These are phyloP conservation scores for Ctenopoma kingsleyae DNA, from an alignment of 2,797 vertebrate species.

Conservation along the genomic window DNA sequence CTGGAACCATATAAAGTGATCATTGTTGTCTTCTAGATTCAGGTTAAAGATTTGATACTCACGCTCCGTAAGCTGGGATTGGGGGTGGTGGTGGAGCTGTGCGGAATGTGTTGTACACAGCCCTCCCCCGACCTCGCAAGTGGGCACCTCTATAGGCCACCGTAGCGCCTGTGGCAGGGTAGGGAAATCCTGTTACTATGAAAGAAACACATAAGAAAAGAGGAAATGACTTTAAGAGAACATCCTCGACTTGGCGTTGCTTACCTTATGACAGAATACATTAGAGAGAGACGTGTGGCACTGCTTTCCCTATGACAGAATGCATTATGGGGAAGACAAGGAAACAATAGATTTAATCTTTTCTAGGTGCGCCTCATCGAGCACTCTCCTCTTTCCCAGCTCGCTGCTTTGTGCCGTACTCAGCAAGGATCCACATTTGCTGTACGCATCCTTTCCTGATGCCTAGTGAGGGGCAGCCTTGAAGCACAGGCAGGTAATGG, in stretches of 20 bases:
- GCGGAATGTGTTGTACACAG: conserved; percentile 95
- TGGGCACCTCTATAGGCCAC: conserved; percentile 94
- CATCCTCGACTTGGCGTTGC: conserved; percentile 74
- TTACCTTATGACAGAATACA: conserved; percentile 81
- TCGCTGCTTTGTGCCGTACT: conserved; percentile 76
- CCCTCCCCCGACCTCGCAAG: conserved; percentile 92
- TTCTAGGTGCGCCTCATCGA: conserved; percentile 79
- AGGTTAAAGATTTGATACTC: conserved; percentile 78
- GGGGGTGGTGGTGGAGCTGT: conserved; percentile 92
- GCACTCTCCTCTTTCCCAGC: conserved; percentile 67
- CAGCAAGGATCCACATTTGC: conserved; percentile 82
- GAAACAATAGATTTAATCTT: conserved; percentile 84
- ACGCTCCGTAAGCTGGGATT: conserved; percentile 95
- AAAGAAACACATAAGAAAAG: conserved; percentile 45
- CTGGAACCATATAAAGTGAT: neutral
- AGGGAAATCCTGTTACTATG: conserved; percentile 94
- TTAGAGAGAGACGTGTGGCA: conserved; percentile 75
- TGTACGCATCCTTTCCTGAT: conserved; percentile 68
- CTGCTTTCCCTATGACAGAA: conserved; percentile 79
- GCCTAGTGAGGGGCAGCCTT: conserved; percentile 74
- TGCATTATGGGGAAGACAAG: conserved; percentile 79
- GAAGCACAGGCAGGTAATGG: conserved; percentile 76
- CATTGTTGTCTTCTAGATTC: neutral
- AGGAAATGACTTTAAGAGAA: conserved; percentile 68
- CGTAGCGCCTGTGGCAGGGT: conserved; percentile 90